These are phyloP conservation scores for Phallusia fumigata DNA, from an alignment of 23 tunicate species.

Conservation along the genomic window DNA sequence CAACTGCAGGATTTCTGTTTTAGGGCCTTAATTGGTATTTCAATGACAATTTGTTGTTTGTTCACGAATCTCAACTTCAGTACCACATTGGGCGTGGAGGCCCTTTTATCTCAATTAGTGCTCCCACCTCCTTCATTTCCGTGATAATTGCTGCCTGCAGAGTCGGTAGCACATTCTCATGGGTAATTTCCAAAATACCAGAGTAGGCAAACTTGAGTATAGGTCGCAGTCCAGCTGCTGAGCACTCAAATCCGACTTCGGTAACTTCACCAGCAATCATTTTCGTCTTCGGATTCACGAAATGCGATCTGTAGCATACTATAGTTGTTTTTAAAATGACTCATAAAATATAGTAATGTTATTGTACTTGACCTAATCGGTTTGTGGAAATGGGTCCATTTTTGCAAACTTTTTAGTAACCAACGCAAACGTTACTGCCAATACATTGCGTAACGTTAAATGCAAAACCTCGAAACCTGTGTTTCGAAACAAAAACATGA, in stretches of 20 bases:
- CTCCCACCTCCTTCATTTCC: constrained; percentile 67
- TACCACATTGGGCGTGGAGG: no score
- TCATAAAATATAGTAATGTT: background rate
- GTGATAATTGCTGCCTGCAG: constrained; percentile 52
- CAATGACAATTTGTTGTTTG: no score
- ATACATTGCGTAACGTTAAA: no score
- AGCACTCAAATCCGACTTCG: constrained; percentile 49
- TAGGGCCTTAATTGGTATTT: no score
- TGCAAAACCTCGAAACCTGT: no score
- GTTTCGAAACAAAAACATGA: no score
- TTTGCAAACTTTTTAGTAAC: background rate
- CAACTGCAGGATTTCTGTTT: no score
- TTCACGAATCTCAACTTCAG: no score
- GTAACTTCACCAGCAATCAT: constrained; percentile 38
- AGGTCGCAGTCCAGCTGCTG: constrained; percentile 59
- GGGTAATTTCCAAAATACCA: constrained; percentile 59
- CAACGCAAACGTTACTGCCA: no score
- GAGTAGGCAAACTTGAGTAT: constrained; percentile 79
- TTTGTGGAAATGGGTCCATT: background rate
- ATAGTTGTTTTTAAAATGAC: background rate
- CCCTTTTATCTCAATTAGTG: no score
- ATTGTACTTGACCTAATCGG: background rate
- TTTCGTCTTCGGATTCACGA: constrained; percentile 62
- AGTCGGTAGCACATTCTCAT: constrained; percentile 47
- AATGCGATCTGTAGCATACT: constrained; percentile 36